A percentile compares a stretch with the other conserved stretches of the same genome.
These are phyloP conservation scores for Sanderia malayensis DNA, from an alignment of 30 jellyfish, hydroid and myxozoan genomes.

Conservation along the genomic window DNA sequence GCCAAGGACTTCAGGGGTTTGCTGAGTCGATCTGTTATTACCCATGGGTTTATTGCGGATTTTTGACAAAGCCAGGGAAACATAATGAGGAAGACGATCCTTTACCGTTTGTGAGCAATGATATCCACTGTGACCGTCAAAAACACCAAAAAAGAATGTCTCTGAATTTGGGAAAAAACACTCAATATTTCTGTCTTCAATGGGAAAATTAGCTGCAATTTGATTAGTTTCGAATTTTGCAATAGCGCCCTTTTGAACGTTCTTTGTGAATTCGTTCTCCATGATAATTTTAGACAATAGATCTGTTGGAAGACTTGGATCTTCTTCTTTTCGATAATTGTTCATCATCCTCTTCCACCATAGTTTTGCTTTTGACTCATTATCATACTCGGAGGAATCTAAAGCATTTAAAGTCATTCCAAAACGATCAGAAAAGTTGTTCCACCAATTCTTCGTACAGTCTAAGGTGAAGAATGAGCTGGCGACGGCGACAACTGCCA, in stretches of 20 bases:
- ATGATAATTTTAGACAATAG: constrained; percentile 24
- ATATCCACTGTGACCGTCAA: constrained; percentile 99
- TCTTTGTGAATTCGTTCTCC: constrained; percentile 38
- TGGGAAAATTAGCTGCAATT: constrained; percentile 80
- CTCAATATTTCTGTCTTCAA: constrained; percentile 96
- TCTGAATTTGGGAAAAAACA: constrained; percentile 50
- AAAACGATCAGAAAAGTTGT: constrained; percentile 38
- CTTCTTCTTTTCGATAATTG: constrained; percentile 8
- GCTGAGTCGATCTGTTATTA: background rate
- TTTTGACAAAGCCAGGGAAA: constrained; percentile 60
- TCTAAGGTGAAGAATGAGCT: constrained; percentile 54
- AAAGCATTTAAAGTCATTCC: constrained; percentile 52
- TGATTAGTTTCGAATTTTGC: constrained; percentile 88
- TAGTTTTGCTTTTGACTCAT: constrained; percentile 1
- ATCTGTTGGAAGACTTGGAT: constrained; percentile 30
- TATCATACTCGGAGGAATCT: constrained; percentile 25
- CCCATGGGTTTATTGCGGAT: background rate
- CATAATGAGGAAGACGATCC: constrained; percentile 68
- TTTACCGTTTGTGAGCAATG: constrained; percentile 91
- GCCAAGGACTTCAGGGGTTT: constrained; percentile 25
- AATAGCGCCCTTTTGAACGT: constrained; percentile 36
- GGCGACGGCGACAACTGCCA: constrained; percentile 60
- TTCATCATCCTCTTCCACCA: constrained; percentile 59
- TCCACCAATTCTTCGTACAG: constrained; percentile 57
- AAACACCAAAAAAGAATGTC: constrained; percentile 72